A percentile compares a stretch with the other conserved stretches of the same genome.
Evolutionary conservation across 2,888 invertebrate genomes (phyloP).

Genomic region (Lasioglossum marginatum): DNA sequence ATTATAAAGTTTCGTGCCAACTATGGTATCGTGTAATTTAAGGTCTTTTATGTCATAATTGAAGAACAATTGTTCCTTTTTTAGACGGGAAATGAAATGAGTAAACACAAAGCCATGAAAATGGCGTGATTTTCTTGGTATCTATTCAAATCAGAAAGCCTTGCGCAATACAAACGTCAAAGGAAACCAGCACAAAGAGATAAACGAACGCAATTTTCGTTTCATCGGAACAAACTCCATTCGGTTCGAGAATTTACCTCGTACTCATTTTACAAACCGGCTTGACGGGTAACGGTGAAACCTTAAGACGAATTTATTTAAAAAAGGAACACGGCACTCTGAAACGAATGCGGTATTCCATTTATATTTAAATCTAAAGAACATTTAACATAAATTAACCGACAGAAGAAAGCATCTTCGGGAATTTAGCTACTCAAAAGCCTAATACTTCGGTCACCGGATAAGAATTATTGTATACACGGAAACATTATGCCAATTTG

Average conservation of each 20-base stretch:
- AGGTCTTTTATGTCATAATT: background rate
- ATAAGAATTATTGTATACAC: too few relatives aligned
- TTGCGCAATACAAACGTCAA: conserved; percentile 21
- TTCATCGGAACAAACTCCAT: conserved; percentile 18
- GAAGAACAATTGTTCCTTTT: background rate
- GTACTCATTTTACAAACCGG: background rate
- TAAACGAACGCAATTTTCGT: conserved; percentile 44
- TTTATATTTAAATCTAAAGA: background rate
- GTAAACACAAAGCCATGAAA: conserved; percentile 14
- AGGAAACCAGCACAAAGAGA: conserved; percentile 42
- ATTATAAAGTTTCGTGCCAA: background rate
- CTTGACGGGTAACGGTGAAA: background rate
- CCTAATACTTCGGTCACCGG: too few relatives aligned
- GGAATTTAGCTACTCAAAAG: too few relatives aligned
- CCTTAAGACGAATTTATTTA: background rate
- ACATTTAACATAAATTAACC: too few relatives aligned
- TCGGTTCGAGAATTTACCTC: conserved; percentile 23
- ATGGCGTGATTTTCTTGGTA: conserved; percentile 33
- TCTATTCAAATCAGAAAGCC: conserved; percentile 25
- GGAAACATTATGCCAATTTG: too few relatives aligned
- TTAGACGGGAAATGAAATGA: background rate
- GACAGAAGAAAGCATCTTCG: too few relatives aligned
- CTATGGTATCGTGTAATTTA: background rate
- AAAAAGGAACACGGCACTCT: background rate
- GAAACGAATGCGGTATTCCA: background rate